phyloP scores from a whole-genome alignment of 2,113 vertebrate genomes.

The Aramus guarauna region DNA sequence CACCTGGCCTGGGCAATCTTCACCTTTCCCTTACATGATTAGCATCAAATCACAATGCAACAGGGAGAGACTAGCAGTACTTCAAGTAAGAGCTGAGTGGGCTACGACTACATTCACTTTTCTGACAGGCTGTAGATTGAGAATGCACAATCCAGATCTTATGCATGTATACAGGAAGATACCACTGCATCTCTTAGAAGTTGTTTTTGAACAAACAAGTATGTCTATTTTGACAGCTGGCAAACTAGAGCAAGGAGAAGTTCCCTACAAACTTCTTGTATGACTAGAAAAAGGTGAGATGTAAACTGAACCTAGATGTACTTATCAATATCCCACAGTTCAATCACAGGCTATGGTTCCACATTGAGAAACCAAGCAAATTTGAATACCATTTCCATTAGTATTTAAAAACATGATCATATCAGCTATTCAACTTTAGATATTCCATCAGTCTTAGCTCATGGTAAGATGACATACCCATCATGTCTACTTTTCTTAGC shows the following conservation, averaged over 20 bases:
- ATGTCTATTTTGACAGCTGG: neutral
- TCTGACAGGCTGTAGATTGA: neutral
- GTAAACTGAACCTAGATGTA: neutral
- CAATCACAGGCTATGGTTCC: slow-evolving; percentile 5
- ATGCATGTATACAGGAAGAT: neutral
- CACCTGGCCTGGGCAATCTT: neutral
- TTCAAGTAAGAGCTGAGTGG: neutral
- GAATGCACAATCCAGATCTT: neutral
- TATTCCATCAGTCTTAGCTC: neutral
- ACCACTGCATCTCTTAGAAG: neutral
- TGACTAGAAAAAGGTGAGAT: neutral
- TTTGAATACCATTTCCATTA: slow-evolving; percentile 6
- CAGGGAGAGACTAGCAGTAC: neutral
- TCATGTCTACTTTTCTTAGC: slow-evolving; percentile 98
- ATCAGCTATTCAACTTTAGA: slow-evolving; percentile 42
- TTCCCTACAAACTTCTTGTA: neutral
- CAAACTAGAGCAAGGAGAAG: neutral
- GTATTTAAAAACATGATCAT: neutral
- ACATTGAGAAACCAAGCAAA: slow-evolving; percentile 15
- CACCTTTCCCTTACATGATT: neutral
- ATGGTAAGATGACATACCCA: slow-evolving; percentile 78
- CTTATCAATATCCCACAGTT: neutral
- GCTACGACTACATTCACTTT: neutral
- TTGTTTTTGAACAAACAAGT: neutral
- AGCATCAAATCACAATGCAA: neutral